These are phyloP conservation scores for Crepidodera aurea DNA, from an alignment of 2,888 invertebrate genomes.

Conservation along the genomic window DNA sequence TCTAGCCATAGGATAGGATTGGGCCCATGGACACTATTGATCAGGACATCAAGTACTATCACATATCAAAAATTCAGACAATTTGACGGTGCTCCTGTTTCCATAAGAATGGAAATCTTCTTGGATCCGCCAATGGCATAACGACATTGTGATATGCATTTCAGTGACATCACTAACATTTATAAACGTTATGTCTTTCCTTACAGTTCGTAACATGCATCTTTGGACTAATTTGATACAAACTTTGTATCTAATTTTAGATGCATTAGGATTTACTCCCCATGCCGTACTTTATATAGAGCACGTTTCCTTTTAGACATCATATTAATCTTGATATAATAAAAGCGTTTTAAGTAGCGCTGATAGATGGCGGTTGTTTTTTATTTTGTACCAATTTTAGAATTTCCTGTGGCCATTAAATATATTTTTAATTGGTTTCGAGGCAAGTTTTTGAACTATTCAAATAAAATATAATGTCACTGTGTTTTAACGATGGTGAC, in stretches of 20 bases:
- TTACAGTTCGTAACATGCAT: neutral
- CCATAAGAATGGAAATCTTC: too few species aligned
- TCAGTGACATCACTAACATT: neutral
- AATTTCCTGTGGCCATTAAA: neutral
- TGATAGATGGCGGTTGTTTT: neutral
- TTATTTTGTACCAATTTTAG: neutral
- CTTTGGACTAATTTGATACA: neutral
- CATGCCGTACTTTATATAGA: constrained; percentile 2
- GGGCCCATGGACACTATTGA: too few species aligned
- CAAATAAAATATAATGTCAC: too few species aligned
- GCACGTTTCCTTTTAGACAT: constrained; percentile 1
- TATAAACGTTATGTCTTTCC: neutral
- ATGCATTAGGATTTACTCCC: constrained; percentile 2
- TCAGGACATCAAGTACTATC: too few species aligned
- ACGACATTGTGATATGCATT: too few species aligned
- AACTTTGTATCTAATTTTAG: constrained; percentile 3
- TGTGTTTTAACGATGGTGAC: too few species aligned
- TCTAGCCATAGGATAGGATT: too few species aligned
- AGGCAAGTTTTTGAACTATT: too few species aligned
- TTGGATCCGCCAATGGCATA: too few species aligned
- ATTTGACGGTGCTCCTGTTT: too few species aligned
- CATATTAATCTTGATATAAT: neutral
- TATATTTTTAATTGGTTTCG: too few species aligned
- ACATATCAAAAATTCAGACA: too few species aligned
- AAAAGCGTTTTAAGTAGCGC: neutral